Conservation (phyloP, 2,797 vertebrate genomes). For the Siniperca obscura region DNA sequence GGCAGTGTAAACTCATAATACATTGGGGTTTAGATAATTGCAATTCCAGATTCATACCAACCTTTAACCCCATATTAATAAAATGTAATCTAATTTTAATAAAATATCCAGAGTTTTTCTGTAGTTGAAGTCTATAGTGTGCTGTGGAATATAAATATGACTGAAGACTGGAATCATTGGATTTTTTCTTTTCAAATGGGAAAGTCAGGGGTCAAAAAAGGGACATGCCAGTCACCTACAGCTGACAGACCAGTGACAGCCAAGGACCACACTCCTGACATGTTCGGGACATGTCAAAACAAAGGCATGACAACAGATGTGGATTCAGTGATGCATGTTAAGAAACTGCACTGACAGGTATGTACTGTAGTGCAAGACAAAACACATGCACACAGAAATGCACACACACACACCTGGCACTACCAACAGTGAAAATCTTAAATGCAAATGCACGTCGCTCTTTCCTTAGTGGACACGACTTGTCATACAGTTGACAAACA, state of each 20-base stretch:
- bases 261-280: conserved; percentile 24
- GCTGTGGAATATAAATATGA: not conserved
- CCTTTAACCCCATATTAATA: not conserved
- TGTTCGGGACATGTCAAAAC: conserved; percentile 54
- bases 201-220: conserved; percentile 26
- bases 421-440: not conserved
- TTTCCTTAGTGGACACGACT: conserved; percentile 1
- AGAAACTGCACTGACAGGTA: conserved; percentile 24
- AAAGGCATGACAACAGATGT: conserved; percentile 53
- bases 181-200: not conserved
- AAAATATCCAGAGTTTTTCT: not conserved
- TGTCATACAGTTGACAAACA: conserved; percentile 17
- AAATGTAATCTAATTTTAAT: not conserved
- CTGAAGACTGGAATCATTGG: not conserved
- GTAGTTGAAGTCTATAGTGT: not conserved
- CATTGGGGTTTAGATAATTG: not conserved
- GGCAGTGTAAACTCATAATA: not conserved
- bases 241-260: conserved; percentile 41
- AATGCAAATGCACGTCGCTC: conserved; percentile 3
- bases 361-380: not conserved
- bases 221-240: conserved; percentile 25
- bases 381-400: not conserved
- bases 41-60: not conserved
- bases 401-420: not conserved
- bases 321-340: conserved; percentile 36